Evolutionary conservation across 2,888 invertebrate genomes (phyloP), one percentile per base, ranked within the genome.

Genomic region (Drosophila kambysellisi): DNA sequence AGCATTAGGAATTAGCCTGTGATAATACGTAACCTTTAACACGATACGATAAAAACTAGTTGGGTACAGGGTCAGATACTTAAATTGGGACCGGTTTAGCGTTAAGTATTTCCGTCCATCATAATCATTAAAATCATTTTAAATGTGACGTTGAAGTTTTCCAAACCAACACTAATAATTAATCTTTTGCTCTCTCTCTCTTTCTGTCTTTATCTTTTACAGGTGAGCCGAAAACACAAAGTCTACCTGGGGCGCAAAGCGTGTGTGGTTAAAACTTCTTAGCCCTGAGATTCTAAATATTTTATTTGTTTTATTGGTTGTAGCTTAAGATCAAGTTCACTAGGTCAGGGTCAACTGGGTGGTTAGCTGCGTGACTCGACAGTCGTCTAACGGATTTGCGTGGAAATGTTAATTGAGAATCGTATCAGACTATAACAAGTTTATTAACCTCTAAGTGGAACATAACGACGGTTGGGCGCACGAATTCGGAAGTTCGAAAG

Each of bases 381-480:
- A 64, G 52, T 63, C 59, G 65, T 63, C 76, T 74, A 79, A 76
- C 83, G 70, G 81, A 84, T 62, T 78, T 78, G 66, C 72, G 72
- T 76, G 79, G 79, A 79, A 79, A 79, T 76, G 69, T 58, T 79
- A 76, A 79, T 79, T 69, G 74, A 60, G 61, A 35, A 62, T 60
- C 53, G 63, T 81, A 76, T 75, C 67, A 70, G 79, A 73, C 58
- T 57, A 69, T 75, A 87, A 81, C 83, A 89, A 83, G 89, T 87
- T 87, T 84, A 87, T 80, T 87, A 83, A 87, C 87, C 89, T 87
- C 80, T 89, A 87, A 85, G 73, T 86, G 79, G 82, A 73, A 76
- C 84, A 72, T 81, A 80, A 71, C 74, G 71, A 76, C 52, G 32
- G 12, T 70, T 52, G 25, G 32, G 51, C 39, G 43, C n/a, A 41